phyloP scores from a whole-genome alignment of 2,888 invertebrate species.

The Emmelina monodactyla region DNA sequence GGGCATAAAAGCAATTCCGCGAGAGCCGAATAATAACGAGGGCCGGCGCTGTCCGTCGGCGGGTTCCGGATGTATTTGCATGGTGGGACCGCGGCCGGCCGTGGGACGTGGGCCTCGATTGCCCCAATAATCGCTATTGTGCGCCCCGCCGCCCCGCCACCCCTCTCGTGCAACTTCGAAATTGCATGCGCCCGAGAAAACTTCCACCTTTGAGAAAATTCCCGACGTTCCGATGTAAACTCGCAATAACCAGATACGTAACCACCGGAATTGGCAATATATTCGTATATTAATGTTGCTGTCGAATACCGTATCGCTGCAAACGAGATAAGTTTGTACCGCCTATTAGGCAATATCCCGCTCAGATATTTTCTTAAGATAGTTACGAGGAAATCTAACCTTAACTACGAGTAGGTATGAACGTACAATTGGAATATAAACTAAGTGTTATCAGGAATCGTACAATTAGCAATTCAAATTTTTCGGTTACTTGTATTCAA shows the following conservation, averaged over 20 bases:
- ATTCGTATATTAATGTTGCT: constrained; percentile 29
- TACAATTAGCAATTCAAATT: too few species aligned
- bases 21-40: constrained; percentile 63
- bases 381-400: too few species aligned
- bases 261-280: constrained; percentile 40
- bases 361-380: too few species aligned
- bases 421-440: too few species aligned
- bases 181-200: constrained; percentile 51
- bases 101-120: constrained; percentile 38
- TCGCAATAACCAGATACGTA: constrained; percentile 40
- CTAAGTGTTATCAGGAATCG: too few species aligned
- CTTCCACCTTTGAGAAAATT: constrained; percentile 52
- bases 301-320: constrained; percentile 7
- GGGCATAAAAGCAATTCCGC: constrained; percentile 61
- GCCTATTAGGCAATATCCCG: neutral
- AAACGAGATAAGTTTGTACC: neutral
- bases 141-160: constrained; percentile 22
- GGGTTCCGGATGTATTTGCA: constrained; percentile 57
- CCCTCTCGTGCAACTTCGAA: constrained; percentile 43
- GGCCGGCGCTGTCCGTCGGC: constrained; percentile 55
- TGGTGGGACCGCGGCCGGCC: constrained; percentile 42
- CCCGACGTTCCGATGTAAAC: constrained; percentile 43
- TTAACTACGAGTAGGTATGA: too few species aligned
- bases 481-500: too few species aligned
- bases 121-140: constrained; percentile 56